phyloP scores from a whole-genome alignment of 1,140 invertebrate genomes.

The Thereuonema tuberculata region DNA sequence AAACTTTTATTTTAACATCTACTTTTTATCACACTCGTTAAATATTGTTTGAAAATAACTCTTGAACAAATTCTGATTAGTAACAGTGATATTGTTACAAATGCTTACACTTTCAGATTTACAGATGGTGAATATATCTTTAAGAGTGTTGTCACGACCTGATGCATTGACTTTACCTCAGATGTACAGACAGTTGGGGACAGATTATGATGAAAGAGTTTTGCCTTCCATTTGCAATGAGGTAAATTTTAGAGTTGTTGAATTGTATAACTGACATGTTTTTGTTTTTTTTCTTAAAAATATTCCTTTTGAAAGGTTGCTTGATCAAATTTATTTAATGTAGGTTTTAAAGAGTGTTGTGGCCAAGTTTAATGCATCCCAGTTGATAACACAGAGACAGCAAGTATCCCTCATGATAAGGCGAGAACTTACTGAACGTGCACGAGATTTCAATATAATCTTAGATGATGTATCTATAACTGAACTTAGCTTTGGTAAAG shows the following conservation, averaged over 20 bases:
- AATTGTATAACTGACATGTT: conserved; percentile 1
- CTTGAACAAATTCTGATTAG: no score
- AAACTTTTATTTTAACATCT: no score
- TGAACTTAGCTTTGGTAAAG: conserved; percentile 95
- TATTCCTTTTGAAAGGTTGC: not conserved
- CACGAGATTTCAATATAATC: conserved; percentile 97
- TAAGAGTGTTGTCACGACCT: conserved; percentile 88
- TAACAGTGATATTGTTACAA: no score
- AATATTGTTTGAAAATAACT: no score
- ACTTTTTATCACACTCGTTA: no score
- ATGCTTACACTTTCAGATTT: no score
- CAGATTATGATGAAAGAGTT: conserved; percentile 47
- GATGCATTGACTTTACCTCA: conserved; percentile 61
- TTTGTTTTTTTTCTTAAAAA: no score
- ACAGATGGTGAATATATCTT: conserved; percentile 98
- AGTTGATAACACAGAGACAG: conserved; percentile 95
- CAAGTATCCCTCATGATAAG: conserved; percentile 88
- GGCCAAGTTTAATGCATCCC: conserved; percentile 99
- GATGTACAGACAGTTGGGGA: conserved; percentile 71
- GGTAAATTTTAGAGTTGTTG: conserved; percentile 41
- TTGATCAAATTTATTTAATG: not conserved
- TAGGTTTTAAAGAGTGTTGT: conserved; percentile 88
- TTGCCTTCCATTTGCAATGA: conserved; percentile 98
- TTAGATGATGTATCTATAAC: conserved; percentile 99
- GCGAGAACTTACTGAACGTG: conserved; percentile 84